Evolutionary conservation across 35 echinoderm and acorn worm species (phyloP).

Genomic region (Ophiothrix spiculata): DNA sequence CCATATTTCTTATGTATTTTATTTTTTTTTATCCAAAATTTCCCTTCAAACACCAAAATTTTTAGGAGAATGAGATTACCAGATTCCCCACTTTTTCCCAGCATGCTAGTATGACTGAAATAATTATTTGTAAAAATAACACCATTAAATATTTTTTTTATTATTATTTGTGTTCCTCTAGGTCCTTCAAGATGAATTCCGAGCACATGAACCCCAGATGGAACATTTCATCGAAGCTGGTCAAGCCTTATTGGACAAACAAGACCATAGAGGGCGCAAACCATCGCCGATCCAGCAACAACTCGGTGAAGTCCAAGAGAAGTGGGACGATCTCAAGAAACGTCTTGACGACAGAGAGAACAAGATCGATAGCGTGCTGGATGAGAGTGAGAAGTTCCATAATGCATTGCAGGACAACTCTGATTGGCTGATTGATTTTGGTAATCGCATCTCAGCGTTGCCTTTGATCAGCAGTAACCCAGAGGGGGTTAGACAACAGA

Average conservation of each 20-base stretch:
- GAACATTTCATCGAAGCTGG: conserved; percentile 86
- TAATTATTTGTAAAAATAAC: too few relatives aligned
- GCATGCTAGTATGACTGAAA: too few relatives aligned
- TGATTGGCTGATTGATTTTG: conserved; percentile 89
- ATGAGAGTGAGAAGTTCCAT: conserved; percentile 96
- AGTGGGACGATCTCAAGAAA: conserved; percentile 87
- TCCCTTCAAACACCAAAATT: too few relatives aligned
- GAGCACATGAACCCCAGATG: conserved; percentile 73
- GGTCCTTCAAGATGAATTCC: conserved; percentile 98
- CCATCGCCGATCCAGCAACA: conserved; percentile 77
- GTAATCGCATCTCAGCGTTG: conserved; percentile 65
- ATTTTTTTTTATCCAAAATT: too few relatives aligned
- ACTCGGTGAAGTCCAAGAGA: conserved; percentile 61
- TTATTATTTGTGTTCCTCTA: conserved; percentile 28
- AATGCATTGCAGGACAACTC: conserved; percentile 75
- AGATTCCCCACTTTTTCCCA: too few relatives aligned
- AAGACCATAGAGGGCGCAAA: conserved; percentile 47
- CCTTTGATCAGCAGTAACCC: conserved; percentile 84
- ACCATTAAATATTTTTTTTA: too few relatives aligned
- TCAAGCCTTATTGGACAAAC: conserved; percentile 75
- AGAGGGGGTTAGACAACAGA: conserved; percentile 85
- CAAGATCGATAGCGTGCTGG: conserved; percentile 77
- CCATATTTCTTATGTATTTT: too few relatives aligned
- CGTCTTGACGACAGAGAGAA: conserved; percentile 83
- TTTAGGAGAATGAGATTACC: too few relatives aligned